Evolutionary conservation across 2,113 vertebrate genomes (phyloP).

Genomic region (Saguinus midas): DNA sequence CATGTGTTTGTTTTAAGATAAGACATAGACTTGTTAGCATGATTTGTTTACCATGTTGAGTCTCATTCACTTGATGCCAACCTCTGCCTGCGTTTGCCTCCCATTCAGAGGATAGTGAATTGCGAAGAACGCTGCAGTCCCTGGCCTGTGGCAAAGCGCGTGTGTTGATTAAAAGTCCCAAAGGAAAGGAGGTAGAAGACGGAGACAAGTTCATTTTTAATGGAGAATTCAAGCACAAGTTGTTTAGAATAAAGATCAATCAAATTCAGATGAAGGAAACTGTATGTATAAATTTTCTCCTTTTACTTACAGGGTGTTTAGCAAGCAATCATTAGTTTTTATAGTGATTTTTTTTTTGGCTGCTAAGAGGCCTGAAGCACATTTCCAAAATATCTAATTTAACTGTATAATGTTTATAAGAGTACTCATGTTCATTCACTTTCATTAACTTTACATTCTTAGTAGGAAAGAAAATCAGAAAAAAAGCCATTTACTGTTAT

Average conservation of each 20-base stretch:
- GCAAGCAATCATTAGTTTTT: neutral
- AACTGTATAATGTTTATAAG: neutral
- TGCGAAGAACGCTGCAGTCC: slow-evolving; percentile 87
- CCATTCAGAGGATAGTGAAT: slow-evolving; percentile 85
- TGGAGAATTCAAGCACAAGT: slow-evolving; percentile 87
- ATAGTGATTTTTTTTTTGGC: neutral
- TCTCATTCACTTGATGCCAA: fast-evolving
- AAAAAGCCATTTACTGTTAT: fast-evolving
- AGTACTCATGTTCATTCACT: neutral
- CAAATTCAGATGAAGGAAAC: slow-evolving; percentile 92
- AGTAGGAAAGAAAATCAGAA: neutral
- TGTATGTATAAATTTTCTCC: slow-evolving; percentile 76
- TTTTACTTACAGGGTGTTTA: neutral
- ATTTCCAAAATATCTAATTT: neutral
- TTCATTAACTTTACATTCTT: neutral
- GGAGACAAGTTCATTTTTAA: slow-evolving; percentile 87
- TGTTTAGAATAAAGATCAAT: slow-evolving; percentile 91
- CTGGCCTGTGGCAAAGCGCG: slow-evolving; percentile 89
- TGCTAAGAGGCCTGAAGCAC: neutral
- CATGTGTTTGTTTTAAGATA: neutral
- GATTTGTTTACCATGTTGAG: neutral
- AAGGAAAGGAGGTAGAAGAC: slow-evolving; percentile 88
- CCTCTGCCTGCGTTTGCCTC: neutral
- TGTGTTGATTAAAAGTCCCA: slow-evolving; percentile 86
- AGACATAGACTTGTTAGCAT: neutral